Percentiles rank a stretch among this genome's conserved stretches.
These are phyloP conservation scores for Rotaria sp. DNA, from an alignment of 2,888 invertebrate species.

Conservation along the genomic window DNA sequence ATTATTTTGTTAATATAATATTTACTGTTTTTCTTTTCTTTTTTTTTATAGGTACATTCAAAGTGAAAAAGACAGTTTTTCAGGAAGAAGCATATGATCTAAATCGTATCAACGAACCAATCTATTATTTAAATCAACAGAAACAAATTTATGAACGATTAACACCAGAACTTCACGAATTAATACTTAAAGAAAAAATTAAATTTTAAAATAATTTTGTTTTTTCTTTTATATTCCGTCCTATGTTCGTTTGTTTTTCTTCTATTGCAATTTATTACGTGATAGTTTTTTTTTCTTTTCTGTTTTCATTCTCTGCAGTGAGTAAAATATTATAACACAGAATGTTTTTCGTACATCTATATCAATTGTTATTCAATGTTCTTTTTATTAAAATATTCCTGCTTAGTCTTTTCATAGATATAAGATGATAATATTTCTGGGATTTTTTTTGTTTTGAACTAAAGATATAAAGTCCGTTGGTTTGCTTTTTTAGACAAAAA, in stretches of 20 bases:
- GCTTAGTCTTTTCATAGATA: no score
- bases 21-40: not conserved
- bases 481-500: not conserved
- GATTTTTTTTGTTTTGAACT: no score
- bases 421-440: no score
- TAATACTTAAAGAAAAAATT: not conserved
- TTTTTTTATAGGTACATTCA: constrained; percentile 35
- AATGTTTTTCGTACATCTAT: no score
- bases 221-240: not conserved
- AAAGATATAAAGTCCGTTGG: no score
- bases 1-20: no score
- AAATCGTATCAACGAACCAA: not conserved
- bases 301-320: not conserved
- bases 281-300: not conserved
- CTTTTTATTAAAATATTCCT: no score
- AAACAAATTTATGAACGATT: constrained; percentile 27
- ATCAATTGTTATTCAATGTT: no score
- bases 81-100: constrained; percentile 37
- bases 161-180: constrained; percentile 3
- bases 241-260: not conserved
- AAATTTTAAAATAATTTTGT: not conserved
- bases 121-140: constrained; percentile 35
- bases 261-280: not conserved
- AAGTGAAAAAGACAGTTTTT: constrained; percentile 37
- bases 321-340: not conserved